Evolutionary conservation across 2,113 vertebrate genomes (phyloP).

Genomic region (Antigone vipio): DNA sequence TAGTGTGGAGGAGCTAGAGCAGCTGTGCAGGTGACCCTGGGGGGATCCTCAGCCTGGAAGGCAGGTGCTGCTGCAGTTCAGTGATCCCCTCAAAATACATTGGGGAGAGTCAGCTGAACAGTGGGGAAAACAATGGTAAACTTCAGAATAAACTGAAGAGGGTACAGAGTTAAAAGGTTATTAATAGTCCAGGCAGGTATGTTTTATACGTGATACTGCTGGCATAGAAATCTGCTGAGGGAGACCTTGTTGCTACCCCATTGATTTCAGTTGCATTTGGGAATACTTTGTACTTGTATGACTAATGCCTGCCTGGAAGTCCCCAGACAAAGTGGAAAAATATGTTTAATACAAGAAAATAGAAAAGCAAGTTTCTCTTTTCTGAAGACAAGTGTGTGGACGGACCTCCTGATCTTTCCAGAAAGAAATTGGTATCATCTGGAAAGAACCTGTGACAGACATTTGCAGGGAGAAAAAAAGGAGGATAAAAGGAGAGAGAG

Average conservation of each 20-base stretch:
- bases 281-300: neutral
- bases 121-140: neutral
- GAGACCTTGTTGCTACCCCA: neutral
- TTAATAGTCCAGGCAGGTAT: neutral
- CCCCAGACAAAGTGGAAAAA: slow-evolving; percentile 3
- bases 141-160: neutral
- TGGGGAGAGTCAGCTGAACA: neutral
- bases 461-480: neutral
- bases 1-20: neutral
- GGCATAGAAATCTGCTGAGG: neutral
- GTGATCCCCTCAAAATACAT: neutral
- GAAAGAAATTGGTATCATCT: neutral
- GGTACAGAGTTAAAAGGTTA: neutral
- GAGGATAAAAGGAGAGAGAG: neutral
- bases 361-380: neutral
- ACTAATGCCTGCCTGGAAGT: slow-evolving; percentile 9
- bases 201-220: rapidly evolving
- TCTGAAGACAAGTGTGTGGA: neutral
- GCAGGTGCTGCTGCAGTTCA: neutral
- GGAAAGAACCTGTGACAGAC: neutral
- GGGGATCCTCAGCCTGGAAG: neutral
- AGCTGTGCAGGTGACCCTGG: neutral
- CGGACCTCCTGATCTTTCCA: neutral
- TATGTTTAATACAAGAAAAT: neutral
- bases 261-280: neutral